Evolutionary conservation across 2,113 vertebrate genomes (phyloP).

Genomic region (Rhabdornis inornatus): DNA sequence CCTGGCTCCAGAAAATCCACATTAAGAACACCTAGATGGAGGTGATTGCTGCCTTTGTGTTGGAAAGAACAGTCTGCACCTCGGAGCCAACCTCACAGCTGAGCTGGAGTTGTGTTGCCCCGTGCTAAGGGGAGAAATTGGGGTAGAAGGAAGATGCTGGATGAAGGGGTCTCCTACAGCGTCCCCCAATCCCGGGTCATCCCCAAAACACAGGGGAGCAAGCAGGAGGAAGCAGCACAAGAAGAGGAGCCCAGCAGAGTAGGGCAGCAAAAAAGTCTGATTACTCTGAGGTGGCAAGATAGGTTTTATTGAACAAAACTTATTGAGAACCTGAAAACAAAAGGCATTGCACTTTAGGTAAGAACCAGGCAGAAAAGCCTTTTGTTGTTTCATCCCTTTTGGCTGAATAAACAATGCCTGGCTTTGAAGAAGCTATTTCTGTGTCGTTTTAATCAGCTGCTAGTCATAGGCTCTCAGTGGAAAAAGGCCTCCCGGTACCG

Average conservation of each 20-base stretch:
- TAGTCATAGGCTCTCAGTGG: conserved; percentile 3
- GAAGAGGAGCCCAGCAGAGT: not conserved
- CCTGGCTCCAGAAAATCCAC: not conserved
- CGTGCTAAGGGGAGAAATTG: not conserved
- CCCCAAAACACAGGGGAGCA: fast-evolving
- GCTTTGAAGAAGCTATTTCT: conserved; percentile 23
- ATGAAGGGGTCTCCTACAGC: not conserved
- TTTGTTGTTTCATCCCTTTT: not conserved
- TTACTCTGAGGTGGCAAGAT: not conserved
- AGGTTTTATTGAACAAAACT: not conserved
- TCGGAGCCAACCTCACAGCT: fast-evolving
- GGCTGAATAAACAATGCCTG: conserved; percentile 42
- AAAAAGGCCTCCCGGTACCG: not conserved
- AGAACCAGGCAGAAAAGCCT: not conserved
- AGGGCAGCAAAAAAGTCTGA: not conserved
- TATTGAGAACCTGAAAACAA: not conserved
- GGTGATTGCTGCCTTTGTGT: not conserved
- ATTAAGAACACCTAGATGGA: not conserved
- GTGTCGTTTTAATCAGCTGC: conserved; percentile 38
- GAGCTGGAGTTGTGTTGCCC: not conserved
- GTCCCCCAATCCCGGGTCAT: fast-evolving
- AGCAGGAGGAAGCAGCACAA: not conserved
- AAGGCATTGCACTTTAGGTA: not conserved
- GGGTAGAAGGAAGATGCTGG: fast-evolving
- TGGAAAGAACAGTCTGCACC: not conserved